These are phyloP conservation scores for Poicephalus gulielmi DNA, from an alignment of 2,113 vertebrate genomes.

Conservation along the genomic window DNA sequence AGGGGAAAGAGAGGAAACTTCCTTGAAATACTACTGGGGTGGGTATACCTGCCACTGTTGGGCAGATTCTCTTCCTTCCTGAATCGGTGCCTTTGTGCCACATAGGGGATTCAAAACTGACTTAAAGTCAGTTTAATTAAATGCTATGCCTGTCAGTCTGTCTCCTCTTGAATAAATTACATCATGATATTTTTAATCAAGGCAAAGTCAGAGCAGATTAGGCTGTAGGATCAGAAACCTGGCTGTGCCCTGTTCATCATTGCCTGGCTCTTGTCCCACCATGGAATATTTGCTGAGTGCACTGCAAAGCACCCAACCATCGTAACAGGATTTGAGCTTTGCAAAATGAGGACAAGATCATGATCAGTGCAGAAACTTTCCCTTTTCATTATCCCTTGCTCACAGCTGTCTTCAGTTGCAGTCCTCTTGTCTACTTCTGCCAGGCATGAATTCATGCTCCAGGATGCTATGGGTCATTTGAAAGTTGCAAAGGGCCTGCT, in stretches of 20 bases:
- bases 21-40: not conserved
- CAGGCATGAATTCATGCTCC: not conserved
- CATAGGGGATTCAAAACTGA: not conserved
- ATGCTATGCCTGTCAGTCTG: not conserved
- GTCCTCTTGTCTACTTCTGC: not conserved
- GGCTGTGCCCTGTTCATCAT: not conserved
- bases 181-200: not conserved
- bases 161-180: not conserved
- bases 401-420: not conserved
- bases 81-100: not conserved
- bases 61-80: not conserved
- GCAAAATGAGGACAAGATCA: not conserved
- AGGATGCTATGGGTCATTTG: not conserved
- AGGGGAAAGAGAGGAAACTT: not conserved
- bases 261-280: not conserved
- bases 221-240: not conserved
- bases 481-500: not conserved
- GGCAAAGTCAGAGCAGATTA: not conserved
- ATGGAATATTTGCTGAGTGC: not conserved
- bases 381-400: not conserved
- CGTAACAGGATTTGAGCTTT: not conserved
- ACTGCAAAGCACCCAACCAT: not conserved
- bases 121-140: conserved; percentile 1
- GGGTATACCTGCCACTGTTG: not conserved
- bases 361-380: not conserved